Base-by-base conservation (phyloP, 2,888 invertebrate species). In the Schizotus pectinicornis region DNA sequence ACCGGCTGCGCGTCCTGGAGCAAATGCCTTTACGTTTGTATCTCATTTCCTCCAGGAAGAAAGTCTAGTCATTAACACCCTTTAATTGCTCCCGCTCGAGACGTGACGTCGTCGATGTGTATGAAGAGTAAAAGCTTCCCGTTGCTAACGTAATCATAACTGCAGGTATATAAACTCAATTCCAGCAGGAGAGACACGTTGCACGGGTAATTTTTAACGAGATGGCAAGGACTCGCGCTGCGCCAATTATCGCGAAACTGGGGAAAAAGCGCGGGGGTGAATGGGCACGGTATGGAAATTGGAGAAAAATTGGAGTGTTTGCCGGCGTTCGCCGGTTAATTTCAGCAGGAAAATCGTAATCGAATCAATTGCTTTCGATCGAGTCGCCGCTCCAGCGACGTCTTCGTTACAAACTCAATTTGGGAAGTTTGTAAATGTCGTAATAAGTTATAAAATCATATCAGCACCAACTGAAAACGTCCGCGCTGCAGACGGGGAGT, bases 41-140 rank as follows among this genome's bases (percentile, higher is more conserved):
- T 59, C 56, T 59, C 51, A 59, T 59, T 59, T 59, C 59, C 59
- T 56, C 30, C 12, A 55, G 55, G 50, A 51, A 51, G 50, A 50
- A 47, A 46, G 8, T 59, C 51, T 30, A 55, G 47, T 38, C 38
- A 52, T 59, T 59, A 59, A 51, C 59, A 51, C 38, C 33, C 55
- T 55, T 59, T 59, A 59, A 59, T 59, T 59, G 50, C 41, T 36
- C 37, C 38, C 42, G 35, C 1, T 56, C 30, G 39, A 47, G 41
- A 56, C 51, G 56, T 59, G 55, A 56, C 46, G 35, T n/a, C n/a
- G n/a, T n/a, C n/a, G n/a, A n/a, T n/a, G n/a, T n/a, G 43, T 7
- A 31, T 6, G 7, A 39, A n/a, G 9, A 39, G 2, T 39, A 11
- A 22, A 14, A 35, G 42, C n/a, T 42, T 34, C 8, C 5, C 11